Base-by-base conservation (phyloP, 2,797 vertebrate genomes). In the Etheostoma nigrum region DNA sequence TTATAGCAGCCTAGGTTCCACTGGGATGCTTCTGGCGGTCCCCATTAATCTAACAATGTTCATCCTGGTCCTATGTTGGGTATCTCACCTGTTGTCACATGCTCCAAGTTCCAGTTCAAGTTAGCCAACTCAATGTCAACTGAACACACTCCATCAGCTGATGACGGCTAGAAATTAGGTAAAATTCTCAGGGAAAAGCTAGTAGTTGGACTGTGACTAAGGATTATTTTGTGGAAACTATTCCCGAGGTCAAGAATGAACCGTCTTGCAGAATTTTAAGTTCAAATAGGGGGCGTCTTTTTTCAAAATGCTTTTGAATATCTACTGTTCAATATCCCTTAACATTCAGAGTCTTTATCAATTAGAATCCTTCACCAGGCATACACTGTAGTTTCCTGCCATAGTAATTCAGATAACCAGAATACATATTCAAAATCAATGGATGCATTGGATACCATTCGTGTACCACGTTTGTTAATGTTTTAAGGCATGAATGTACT, bases 221-320 rank as follows among this genome's bases (percentile, higher is more conserved):
- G 45, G 10, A 48, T 21, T 48, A 36, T 54, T 74, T 51, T 44
- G 40, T 74, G 13, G 13, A 33, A 66, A 58, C n/a, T n/a, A 25
- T n/a, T 59, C 9, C 25, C 25, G 21, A 52, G 16, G 21, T 64
- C 45, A 67, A 33, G 12, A 65, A 53, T 44, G 1, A 59, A 52
- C 21, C 5, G 5, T 55, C 14, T 40, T 11, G 2, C 8, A 25
- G 30, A 23, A 13, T 14, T 49, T 1, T 1, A 51, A 42, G 4
- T 21, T 44, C 3, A 14, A 8, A 40, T 60, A 51, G 42, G 4
- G 13, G 40, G 8, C 8, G 1, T 2, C 18, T 21, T 42, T 23
- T 27, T 27, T 27, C 36, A 52, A 51, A 65, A 47, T 18, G 5
- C 3, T n/a, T 3, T 42, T 27, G 18, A 30, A 52, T 14, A 59